Percentiles rank a stretch among this genome's conserved stretches.
phyloP scores from a whole-genome alignment of 1,140 invertebrate species.

The Cylas formicarius region DNA sequence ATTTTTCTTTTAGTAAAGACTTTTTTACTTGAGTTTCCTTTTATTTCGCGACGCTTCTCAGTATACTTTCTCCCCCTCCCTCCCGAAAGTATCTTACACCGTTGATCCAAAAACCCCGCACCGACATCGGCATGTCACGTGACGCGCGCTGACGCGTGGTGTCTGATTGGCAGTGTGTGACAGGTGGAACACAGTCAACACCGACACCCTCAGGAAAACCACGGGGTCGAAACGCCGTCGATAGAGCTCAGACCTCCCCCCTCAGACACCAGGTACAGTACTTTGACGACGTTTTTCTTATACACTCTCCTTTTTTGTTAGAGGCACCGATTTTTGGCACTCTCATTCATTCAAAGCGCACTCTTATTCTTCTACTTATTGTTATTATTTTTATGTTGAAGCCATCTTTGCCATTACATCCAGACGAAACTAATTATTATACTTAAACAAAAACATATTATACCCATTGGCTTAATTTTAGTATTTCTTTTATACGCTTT shows the following conservation, averaged over 20 bases:
- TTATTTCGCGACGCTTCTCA: no score
- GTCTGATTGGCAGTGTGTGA: constrained; percentile 27
- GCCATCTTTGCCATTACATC: neutral
- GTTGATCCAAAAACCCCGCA: no score
- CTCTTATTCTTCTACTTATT: neutral
- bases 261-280: constrained; percentile 38
- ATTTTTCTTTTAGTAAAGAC: no score
- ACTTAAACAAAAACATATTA: neutral
- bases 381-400: neutral
- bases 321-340: neutral
- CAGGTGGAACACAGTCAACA: constrained; percentile 26
- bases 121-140: constrained; percentile 13
- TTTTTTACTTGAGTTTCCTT: no score
- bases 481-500: no score
- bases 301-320: constrained; percentile 4
- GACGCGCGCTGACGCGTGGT: constrained; percentile 14
- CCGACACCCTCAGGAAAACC: constrained; percentile 19
- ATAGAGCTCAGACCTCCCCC: constrained; percentile 37
- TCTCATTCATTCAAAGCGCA: no score
- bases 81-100: no score
- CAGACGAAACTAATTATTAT: neutral
- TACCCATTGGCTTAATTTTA: neutral
- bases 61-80: no score
- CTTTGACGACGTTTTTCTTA: constrained; percentile 3
- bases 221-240: constrained; percentile 28